These are phyloP conservation scores for Fistularia commersonii DNA, from an alignment of 2,797 vertebrate species.

Conservation along the genomic window DNA sequence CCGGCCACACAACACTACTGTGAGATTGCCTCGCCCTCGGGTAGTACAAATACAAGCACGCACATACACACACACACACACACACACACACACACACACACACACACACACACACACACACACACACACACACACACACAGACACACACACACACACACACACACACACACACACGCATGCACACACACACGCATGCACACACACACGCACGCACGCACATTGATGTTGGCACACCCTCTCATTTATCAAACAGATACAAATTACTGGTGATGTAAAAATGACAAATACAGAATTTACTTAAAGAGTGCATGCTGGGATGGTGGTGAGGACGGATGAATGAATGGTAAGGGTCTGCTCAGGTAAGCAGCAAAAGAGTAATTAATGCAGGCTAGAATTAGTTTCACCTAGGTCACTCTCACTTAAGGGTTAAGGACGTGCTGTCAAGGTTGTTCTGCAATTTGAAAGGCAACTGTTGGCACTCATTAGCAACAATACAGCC, in stretches of 20 bases:
- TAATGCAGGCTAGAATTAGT: not conserved
- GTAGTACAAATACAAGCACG: not conserved
- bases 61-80: no score
- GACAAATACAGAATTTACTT: slow-evolving; percentile 19
- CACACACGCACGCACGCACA: slow-evolving; percentile 11
- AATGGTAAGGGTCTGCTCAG: not conserved
- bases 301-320: slow-evolving; percentile 8
- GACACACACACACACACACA: not conserved
- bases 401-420: slow-evolving; percentile 21
- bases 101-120: not conserved
- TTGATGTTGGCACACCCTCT: slow-evolving; percentile 23
- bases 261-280: slow-evolving; percentile 18
- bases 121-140: slow-evolving; percentile 3
- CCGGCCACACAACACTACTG: slow-evolving; percentile 32
- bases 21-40: slow-evolving; percentile 42
- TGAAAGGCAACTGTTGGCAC: not conserved
- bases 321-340: not conserved
- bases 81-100: slow-evolving; percentile 9
- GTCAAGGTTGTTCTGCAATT: slow-evolving; percentile 9
- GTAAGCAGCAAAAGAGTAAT: not conserved
- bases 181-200: no score
- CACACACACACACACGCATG: no score
- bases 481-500: not conserved
- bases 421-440: slow-evolving; percentile 13
- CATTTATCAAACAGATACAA: slow-evolving; percentile 27